phyloP scores from a whole-genome alignment of 1,140 invertebrate species.

The Sipha flava region DNA sequence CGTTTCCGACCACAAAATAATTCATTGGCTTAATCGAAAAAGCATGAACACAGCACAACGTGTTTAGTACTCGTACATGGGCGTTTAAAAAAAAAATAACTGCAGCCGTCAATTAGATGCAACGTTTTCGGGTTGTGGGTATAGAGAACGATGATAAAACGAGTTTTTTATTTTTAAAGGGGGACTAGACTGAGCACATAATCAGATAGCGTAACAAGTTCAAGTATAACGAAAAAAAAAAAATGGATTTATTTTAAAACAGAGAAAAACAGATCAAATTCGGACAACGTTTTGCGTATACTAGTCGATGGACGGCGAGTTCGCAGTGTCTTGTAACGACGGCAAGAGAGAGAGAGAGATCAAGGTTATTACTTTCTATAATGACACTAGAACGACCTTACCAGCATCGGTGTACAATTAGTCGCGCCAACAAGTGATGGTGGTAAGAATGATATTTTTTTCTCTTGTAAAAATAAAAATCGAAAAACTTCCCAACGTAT shows the following conservation, averaged over 20 bases:
- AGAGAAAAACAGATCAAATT: too few species aligned
- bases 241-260: too few species aligned
- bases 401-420: background rate
- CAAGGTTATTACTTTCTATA: conserved; percentile 17
- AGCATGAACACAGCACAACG: too few species aligned
- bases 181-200: too few species aligned
- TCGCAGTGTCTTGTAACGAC: background rate
- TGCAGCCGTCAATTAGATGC: background rate
- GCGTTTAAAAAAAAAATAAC: background rate
- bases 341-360: background rate
- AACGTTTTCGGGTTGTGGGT: background rate
- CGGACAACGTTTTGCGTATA: too few species aligned
- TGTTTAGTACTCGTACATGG: background rate
- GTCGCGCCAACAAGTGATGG: background rate
- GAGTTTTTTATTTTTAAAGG: too few species aligned
- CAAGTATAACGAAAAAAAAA: too few species aligned
- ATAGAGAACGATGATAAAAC: background rate
- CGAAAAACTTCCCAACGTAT: too few species aligned
- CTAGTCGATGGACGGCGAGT: background rate
- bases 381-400: conserved; percentile 8
- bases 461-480: too few species aligned
- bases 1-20: too few species aligned
- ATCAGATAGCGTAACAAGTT: too few species aligned
- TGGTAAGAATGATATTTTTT: background rate
- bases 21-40: too few species aligned